These are phyloP conservation scores for Pseudonaja textilis DNA, from an alignment of 2,113 vertebrate genomes.

Conservation along the genomic window DNA sequence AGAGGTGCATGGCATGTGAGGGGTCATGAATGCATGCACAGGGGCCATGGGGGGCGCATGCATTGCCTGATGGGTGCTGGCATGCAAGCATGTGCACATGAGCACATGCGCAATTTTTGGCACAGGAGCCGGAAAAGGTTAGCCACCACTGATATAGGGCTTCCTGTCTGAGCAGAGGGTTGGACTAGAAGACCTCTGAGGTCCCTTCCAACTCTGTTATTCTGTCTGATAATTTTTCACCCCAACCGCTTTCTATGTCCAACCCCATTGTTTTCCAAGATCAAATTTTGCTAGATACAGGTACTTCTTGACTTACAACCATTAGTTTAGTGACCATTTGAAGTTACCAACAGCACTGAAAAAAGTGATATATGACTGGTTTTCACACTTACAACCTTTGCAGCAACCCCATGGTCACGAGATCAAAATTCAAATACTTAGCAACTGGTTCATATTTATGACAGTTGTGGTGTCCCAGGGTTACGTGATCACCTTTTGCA, in stretches of 20 bases:
- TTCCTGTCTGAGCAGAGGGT: too few species aligned
- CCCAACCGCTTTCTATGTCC: background rate
- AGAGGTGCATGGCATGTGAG: too few species aligned
- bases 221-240: background rate
- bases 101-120: too few species aligned
- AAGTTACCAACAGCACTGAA: background rate
- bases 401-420: background rate
- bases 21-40: too few species aligned
- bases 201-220: too few species aligned
- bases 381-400: background rate
- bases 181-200: too few species aligned
- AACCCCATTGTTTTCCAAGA: background rate
- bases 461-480: background rate
- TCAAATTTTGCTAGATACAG: background rate
- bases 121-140: too few species aligned
- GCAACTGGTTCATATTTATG: background rate
- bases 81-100: too few species aligned
- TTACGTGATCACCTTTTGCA: background rate
- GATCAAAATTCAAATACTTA: background rate
- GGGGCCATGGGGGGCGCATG: too few species aligned
- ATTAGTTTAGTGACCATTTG: background rate
- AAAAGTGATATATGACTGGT: background rate
- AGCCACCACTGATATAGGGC: too few species aligned
- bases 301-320: background rate
- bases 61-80: too few species aligned